Evolutionary conservation across 2,113 vertebrate genomes (phyloP), one percentile per base, ranked within the genome.

Genomic region (Sturnira hondurensis): DNA sequence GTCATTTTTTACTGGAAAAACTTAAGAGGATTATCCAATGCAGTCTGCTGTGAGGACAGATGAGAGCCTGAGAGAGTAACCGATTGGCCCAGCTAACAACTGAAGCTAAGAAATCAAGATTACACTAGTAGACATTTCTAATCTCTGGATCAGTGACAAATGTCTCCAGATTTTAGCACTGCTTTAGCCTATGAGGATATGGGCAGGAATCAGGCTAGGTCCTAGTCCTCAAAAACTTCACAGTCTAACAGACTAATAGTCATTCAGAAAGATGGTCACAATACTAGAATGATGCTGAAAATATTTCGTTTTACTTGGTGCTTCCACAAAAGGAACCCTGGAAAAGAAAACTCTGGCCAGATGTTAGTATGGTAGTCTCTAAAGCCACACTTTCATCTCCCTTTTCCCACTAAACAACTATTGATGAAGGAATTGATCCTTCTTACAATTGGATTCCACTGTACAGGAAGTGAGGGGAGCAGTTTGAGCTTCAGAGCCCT

Each of bases 291-390:
- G 41, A 89, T 73, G 38, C 73, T 81, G 61, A 93, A 84, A 95
- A 95, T 56, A 80, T 26, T 95, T 95, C 16, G 36, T 43, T 96
- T 94, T 94, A 52, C 9, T 54, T 77, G 70, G 19, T 95, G 77
- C 22, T 90, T 96, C 88, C 77, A 87, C 58, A 94, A 91, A 95
- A 96, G 67, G 67, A 92, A 92, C 45, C 58, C 84, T 65, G 56
- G 71, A 77, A 83, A 93, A 80, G 36, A 81, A 96, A 90, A 52
- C 31, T 50, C 26, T 94, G 52, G 45, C 58, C 26, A 96, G 43
- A 70, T 90, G 22, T 91, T 95, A 81, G 43, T 67, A 74, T 17
- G 61, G 4, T 67, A 56, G 19, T 26, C 65, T 76, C 38, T 67
- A 68, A 81, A 58, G 38, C 7, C 67, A 56, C n/a, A 95, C 52